phyloP scores from a whole-genome alignment of 2,888 invertebrate genomes.

The Metacarcinus magister region DNA sequence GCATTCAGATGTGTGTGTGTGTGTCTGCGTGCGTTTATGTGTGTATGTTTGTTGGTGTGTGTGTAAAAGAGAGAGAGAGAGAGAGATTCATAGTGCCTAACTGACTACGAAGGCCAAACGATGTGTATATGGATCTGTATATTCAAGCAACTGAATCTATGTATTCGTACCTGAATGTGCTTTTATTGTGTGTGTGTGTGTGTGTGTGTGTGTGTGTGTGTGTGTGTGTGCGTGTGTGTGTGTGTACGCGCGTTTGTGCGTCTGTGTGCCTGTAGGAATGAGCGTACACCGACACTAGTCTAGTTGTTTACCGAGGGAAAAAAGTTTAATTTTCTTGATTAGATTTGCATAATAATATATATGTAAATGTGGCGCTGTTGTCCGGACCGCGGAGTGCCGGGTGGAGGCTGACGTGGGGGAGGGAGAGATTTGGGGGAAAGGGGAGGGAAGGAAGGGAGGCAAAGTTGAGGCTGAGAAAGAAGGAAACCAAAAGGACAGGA shows the following conservation, averaged over 20 bases:
- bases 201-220: background rate
- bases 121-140: background rate
- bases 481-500: background rate
- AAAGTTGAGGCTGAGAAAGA: background rate
- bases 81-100: background rate
- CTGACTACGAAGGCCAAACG: background rate
- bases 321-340: slow-evolving; percentile 51
- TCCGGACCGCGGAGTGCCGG: slow-evolving; percentile 6
- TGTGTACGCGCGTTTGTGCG: background rate
- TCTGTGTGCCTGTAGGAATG: background rate
- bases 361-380: slow-evolving; percentile 38
- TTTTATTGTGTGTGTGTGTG: background rate
- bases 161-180: background rate
- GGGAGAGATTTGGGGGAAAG: background rate
- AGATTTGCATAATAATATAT: slow-evolving; percentile 51
- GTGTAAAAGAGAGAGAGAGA: too few species aligned
- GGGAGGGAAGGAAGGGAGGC: background rate
- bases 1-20: too few species aligned
- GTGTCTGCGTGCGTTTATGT: too few species aligned
- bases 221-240: background rate
- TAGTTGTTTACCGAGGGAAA: slow-evolving; percentile 51
- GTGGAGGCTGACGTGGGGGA: background rate
- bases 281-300: slow-evolving; percentile 16
- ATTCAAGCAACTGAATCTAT: background rate
- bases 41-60: too few species aligned